These are phyloP conservation scores for Heliconius eleuchia DNA, from an alignment of 1,140 invertebrate genomes.

Conservation along the genomic window DNA sequence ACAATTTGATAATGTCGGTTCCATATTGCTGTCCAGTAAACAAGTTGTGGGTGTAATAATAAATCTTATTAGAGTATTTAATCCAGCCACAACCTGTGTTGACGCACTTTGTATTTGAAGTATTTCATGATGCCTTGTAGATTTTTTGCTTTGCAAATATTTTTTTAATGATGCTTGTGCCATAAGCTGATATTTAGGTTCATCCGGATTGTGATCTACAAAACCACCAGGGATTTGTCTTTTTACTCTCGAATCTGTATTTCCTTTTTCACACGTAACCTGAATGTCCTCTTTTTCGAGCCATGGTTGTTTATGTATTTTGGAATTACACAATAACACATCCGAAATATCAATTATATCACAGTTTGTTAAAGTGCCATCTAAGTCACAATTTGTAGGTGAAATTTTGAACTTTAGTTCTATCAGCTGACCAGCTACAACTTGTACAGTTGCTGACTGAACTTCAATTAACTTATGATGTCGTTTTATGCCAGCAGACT, in stretches of 20 bases:
- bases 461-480: constrained; percentile 40
- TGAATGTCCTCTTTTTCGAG: constrained; percentile 44
- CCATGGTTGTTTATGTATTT: constrained; percentile 47
- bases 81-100: constrained; percentile 40
- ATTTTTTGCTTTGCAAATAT: constrained; percentile 31
- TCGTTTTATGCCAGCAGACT: constrained; percentile 32
- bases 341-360: constrained; percentile 17
- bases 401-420: constrained; percentile 43
- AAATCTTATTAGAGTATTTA: constrained; percentile 39
- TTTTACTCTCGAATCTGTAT: constrained; percentile 23
- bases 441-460: constrained; percentile 45
- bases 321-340: constrained; percentile 48
- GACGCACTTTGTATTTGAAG: constrained; percentile 37
- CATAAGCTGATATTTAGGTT: constrained; percentile 36
- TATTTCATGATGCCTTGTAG: constrained; percentile 22
- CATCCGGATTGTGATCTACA: constrained; percentile 32
- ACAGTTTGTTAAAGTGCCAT: constrained; percentile 14
- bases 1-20: constrained; percentile 10
- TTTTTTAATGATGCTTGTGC: constrained; percentile 46
- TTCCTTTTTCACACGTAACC: constrained; percentile 38
- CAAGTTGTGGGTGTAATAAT: constrained; percentile 19
- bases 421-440: constrained; percentile 47
- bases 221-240: constrained; percentile 26
- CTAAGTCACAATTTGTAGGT: constrained; percentile 14
- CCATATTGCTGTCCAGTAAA: constrained; percentile 14